Conservation (phyloP, 2,797 vertebrate species). For the Gymnodraco acuticeps region DNA sequence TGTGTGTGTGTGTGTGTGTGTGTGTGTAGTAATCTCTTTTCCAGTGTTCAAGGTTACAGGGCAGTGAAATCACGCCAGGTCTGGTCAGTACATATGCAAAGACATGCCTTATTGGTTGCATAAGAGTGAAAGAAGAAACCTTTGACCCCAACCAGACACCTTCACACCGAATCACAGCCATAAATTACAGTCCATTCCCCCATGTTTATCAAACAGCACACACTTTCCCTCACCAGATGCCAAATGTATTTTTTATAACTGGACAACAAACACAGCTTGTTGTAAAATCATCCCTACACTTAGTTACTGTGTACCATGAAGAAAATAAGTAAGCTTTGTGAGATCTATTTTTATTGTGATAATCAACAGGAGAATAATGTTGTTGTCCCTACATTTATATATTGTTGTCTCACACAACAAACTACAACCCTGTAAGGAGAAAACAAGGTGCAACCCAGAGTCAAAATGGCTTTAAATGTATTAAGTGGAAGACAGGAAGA, state of each 20-base stretch:
- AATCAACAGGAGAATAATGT: conserved; percentile 31
- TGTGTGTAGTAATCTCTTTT: conserved; percentile 26
- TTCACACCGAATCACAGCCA: conserved; percentile 50
- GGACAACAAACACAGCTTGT: conserved; percentile 4
- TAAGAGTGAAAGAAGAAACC: conserved; percentile 75
- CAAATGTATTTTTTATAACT: conserved; percentile 16
- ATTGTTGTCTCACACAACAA: conserved; percentile 48
- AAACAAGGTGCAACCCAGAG: conserved; percentile 36
- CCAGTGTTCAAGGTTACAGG: conserved; percentile 56
- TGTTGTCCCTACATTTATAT: conserved; percentile 26
- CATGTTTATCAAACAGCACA: conserved; percentile 46
- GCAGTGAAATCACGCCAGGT: conserved; percentile 68
- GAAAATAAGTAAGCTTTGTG: conserved; percentile 37
- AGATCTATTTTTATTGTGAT: conserved; percentile 63
- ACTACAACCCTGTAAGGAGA: conserved; percentile 29
- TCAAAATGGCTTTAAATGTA: conserved; percentile 42
- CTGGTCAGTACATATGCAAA: conserved; percentile 52
- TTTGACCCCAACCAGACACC: conserved; percentile 64
- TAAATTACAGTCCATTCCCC: conserved; percentile 51
- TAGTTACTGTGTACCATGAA: conserved; percentile 13
- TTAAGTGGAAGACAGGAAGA: conserved; percentile 67
- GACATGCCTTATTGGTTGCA: conserved; percentile 63
- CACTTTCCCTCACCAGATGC: not conserved
- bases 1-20: not conserved
- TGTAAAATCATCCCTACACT: conserved; percentile 4